Evolutionary conservation across 2,113 vertebrate genomes (phyloP).

Genomic region (Eurystomus gularis): DNA sequence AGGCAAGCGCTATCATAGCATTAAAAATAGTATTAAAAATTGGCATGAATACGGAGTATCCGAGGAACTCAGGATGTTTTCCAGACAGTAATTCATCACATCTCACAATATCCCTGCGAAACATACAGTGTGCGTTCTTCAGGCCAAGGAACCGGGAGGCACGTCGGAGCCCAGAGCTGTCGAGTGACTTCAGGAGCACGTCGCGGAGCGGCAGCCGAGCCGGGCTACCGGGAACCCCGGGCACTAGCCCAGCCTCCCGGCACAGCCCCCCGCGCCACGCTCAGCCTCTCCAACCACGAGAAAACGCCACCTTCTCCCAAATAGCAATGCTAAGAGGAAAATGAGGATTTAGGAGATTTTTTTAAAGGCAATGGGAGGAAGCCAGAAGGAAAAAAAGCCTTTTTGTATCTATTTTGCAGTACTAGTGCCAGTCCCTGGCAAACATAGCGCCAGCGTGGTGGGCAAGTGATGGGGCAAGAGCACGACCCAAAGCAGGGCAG

Average conservation of each 20-base stretch:
- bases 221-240: background rate
- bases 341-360: background rate
- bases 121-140: fast-evolving
- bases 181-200: background rate
- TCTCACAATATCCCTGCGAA: background rate
- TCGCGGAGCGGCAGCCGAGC: fast-evolving
- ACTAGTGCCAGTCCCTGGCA: background rate
- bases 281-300: fast-evolving
- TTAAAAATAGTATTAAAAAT: background rate
- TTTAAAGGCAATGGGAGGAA: background rate
- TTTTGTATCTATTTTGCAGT: background rate
- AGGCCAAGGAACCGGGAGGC: background rate
- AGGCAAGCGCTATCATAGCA: background rate
- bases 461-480: background rate
- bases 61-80: background rate
- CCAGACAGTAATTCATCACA: background rate
- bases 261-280: background rate
- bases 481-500: background rate
- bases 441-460: background rate
- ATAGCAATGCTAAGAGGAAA: background rate
- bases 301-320: background rate
- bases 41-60: background rate
- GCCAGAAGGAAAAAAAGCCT: background rate
- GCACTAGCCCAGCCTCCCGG: background rate
- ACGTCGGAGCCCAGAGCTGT: fast-evolving